Conservation (phyloP, 2,888 invertebrate species). For the Cephonodes hylas region DNA sequence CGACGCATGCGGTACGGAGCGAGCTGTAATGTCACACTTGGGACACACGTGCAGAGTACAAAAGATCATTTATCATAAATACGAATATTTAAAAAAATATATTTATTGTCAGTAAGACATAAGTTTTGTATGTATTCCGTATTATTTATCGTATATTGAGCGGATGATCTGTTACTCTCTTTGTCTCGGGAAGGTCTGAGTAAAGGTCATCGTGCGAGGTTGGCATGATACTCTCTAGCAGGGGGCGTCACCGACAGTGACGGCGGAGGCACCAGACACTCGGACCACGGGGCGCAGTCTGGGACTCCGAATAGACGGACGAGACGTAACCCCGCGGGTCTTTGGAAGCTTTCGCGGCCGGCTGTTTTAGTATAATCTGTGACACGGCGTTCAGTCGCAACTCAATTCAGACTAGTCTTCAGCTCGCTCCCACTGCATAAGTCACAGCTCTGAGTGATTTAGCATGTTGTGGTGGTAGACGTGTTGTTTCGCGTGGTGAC, state of each 20-base stretch:
- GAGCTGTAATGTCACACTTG: slow-evolving; percentile 87
- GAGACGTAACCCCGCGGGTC: slow-evolving; percentile 64
- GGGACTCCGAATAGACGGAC: slow-evolving; percentile 73
- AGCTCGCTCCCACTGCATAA: slow-evolving; percentile 68
- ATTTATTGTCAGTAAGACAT: not conserved
- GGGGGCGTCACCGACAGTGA: slow-evolving; percentile 82
- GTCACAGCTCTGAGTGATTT: slow-evolving; percentile 51
- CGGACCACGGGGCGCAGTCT: slow-evolving; percentile 62
- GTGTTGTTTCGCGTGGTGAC: not conserved
- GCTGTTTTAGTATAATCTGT: slow-evolving; percentile 88
- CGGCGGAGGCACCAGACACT: slow-evolving; percentile 86
- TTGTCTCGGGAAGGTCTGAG: slow-evolving; percentile 91
- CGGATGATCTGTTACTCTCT: slow-evolving; percentile 50
- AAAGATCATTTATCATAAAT: slow-evolving; percentile 28
- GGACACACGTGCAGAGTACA: slow-evolving; percentile 85
- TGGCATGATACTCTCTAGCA: slow-evolving; percentile 77
- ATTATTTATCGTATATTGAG: slow-evolving; percentile 3
- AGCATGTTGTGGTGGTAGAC: not conserved
- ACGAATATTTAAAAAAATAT: not conserved
- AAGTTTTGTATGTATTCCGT: slow-evolving; percentile 7
- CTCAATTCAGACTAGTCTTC: slow-evolving; percentile 93
- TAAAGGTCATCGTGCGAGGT: slow-evolving; percentile 67
- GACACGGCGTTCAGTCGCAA: slow-evolving; percentile 76
- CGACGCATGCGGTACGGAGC: slow-evolving; percentile 49
- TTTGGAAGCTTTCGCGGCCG: slow-evolving; percentile 84